Conservation (phyloP, 2,888 invertebrate genomes). For the Pinctada fucata region DNA sequence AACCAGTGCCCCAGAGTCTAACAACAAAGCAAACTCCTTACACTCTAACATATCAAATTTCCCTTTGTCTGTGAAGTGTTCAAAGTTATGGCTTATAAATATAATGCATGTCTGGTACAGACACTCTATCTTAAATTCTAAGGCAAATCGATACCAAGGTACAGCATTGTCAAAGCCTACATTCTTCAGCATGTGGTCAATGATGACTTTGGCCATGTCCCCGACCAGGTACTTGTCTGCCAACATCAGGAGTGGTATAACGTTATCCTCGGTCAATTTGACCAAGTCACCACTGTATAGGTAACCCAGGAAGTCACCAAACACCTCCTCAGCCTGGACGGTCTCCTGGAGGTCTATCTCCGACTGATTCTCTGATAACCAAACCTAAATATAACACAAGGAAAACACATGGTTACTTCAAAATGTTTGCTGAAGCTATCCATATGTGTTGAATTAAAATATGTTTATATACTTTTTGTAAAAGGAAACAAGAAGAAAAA, state of each 20-base stretch:
- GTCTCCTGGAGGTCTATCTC: conserved; percentile 11
- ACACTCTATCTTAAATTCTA: conserved; percentile 12
- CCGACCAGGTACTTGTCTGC: conserved; percentile 29
- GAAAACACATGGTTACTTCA: neutral
- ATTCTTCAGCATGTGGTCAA: conserved; percentile 11
- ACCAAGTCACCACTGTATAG: conserved; percentile 20
- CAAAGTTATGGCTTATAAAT: conserved; percentile 19
- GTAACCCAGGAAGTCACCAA: conserved; percentile 14
- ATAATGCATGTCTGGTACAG: conserved; percentile 18
- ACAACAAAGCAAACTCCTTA: neutral
- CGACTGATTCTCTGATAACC: neutral
- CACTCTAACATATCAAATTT: conserved; percentile 15
- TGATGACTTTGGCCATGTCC: conserved; percentile 9
- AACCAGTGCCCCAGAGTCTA: conserved; percentile 25
- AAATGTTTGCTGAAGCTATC: too few relatives aligned
- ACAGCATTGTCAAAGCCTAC: conserved; percentile 21
- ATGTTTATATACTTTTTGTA: too few relatives aligned
- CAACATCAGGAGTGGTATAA: conserved; percentile 17
- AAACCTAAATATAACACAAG: conserved; percentile 12
- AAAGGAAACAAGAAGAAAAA: too few relatives aligned
- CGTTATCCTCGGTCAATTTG: conserved; percentile 22
- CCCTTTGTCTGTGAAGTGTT: conserved; percentile 5
- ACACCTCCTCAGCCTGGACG: conserved; percentile 15
- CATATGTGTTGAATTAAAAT: too few relatives aligned
- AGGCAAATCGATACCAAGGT: conserved; percentile 26